These are phyloP conservation scores for Drosophila paramelanica DNA, from an alignment of 2,888 invertebrate species.

Conservation along the genomic window DNA sequence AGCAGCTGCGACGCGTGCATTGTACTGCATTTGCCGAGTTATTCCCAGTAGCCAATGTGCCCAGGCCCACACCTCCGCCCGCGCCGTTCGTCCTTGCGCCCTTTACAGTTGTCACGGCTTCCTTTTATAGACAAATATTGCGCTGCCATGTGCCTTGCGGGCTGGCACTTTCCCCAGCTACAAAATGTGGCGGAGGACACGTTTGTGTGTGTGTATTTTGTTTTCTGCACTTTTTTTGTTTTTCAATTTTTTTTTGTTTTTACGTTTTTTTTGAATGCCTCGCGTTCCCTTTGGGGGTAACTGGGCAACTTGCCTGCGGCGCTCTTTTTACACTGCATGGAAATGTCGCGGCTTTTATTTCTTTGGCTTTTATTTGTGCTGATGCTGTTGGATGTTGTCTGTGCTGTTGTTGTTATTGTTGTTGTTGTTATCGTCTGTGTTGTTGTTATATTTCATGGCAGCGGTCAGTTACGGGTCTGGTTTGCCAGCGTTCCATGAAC, in stretches of 20 bases:
- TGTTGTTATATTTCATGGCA: constrained; percentile 47
- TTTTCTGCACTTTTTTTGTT: constrained; percentile 16
- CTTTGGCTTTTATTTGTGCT: constrained; percentile 48
- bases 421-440: constrained; percentile 15
- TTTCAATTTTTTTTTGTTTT: constrained; percentile 26
- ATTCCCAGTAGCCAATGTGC: constrained; percentile 34
- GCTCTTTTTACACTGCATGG: constrained; percentile 69
- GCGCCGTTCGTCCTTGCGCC: constrained; percentile 3
- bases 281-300: constrained; percentile 16
- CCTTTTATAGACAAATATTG: constrained; percentile 76
- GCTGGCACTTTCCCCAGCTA: constrained; percentile 53
- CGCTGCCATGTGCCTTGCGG: constrained; percentile 65
- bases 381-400: constrained; percentile 33
- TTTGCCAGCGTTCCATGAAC: constrained; percentile 48
- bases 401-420: constrained; percentile 23
- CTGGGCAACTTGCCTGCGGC: constrained; percentile 37
- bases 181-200: constrained; percentile 27
- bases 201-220: constrained; percentile 3
- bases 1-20: constrained; percentile 54
- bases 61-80: not conserved
- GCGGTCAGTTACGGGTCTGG: constrained; percentile 67
- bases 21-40: constrained; percentile 32
- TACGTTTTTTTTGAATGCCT: constrained; percentile 20
- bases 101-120: constrained; percentile 65
- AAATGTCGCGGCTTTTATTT: constrained; percentile 72